Base-by-base conservation (phyloP, 2,888 invertebrate species). In the Clepsis dumicolana region DNA sequence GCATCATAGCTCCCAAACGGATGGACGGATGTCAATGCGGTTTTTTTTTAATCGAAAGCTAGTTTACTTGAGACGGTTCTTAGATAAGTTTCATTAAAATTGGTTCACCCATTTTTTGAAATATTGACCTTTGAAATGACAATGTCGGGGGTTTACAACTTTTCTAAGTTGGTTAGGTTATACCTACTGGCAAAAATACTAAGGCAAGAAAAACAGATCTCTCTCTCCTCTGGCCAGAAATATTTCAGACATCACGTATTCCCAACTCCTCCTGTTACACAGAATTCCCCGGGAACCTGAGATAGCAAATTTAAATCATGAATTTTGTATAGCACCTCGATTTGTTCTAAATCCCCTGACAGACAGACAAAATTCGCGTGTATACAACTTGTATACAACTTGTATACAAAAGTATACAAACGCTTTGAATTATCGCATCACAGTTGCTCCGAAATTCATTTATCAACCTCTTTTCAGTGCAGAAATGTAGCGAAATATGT, bases 241-340 rank as follows among this genome's bases (percentile, higher is more conserved):
- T 16, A 38, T 41, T 59, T 35, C 35, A 38, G 21, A 25, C 59
- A 61, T 38, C 35, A 50, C 25, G 25, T 27, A 38, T 18, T 59
- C 38, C 52, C 25, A 4, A 24, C 32, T 4, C 18, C 18, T 48
- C 52, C 25, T 38, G 50, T 59, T 16, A 48, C 48, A 29, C 54
- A 27, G 32, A 56, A 56, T 50, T 44, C 66, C 61, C 61, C 48
- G 1, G 54, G 32, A 38, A 27, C 48, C 21, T 50, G 60, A 53
- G 50, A 60, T 41, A 29, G n/a, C 50, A 41, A 57, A 63, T 67
- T 57, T 63, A 57, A 63, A 67, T 63, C 52, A 57, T 41, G 57
- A 67, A 57, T 57, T 63, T 67, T 63, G 38, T 56, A 57, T 57
- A 32, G 21, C 48, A 57, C n/a, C 32, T 25, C 48, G 57, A 52